Evolutionary conservation across 1,140 invertebrate genomes (phyloP), one percentile per base, ranked within the genome.

Genomic region (Arion vulgaris): DNA sequence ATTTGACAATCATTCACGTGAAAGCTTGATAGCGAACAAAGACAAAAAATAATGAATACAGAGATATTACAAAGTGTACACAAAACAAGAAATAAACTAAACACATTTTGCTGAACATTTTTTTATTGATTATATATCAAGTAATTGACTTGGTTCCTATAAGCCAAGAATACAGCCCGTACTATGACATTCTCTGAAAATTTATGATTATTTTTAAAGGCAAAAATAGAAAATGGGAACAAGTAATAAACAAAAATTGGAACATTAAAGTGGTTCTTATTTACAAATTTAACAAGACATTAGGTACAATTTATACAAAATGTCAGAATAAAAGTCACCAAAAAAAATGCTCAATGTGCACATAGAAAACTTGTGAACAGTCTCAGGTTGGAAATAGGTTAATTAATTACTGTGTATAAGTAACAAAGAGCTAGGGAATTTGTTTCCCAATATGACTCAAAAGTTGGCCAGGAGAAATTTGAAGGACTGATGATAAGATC

Each of bases 71-170:
- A 45, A 45, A 45, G 5, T 15, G 15, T 71, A 19, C 13, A 71
- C 4, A 71, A 71, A 34, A 71, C 4, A 36, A 32, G 34, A 71
- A 17, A 39, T 32, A 23, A 71, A 71, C 7, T 32, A 11, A 32
- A 71, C 26, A 34, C 68, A 71, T 15, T 11, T 36, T 39, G 11
- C 34, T 34, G n/a, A 32, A 19, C 15, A 32, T 71, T 36, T 28
- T 28, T 71, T 71, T 32, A 71, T 15, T 71, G 68, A 71, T 71
- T 71, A 71, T 71, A 71, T 71, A 71, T n/a, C n/a, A 71, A 71
- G 68, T 71, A 71, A 71, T 9, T 71, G 68, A 39, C 32, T 34
- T 71, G 68, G 68, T 28, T 71, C 38, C 26, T n/a, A 71, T 4
- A 71, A 71, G 68, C 68, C 68, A 71, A 57, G 26, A 57, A 57